These are phyloP conservation scores for Abscondita cerata DNA, from an alignment of 2,888 invertebrate genomes.

Conservation along the genomic window DNA sequence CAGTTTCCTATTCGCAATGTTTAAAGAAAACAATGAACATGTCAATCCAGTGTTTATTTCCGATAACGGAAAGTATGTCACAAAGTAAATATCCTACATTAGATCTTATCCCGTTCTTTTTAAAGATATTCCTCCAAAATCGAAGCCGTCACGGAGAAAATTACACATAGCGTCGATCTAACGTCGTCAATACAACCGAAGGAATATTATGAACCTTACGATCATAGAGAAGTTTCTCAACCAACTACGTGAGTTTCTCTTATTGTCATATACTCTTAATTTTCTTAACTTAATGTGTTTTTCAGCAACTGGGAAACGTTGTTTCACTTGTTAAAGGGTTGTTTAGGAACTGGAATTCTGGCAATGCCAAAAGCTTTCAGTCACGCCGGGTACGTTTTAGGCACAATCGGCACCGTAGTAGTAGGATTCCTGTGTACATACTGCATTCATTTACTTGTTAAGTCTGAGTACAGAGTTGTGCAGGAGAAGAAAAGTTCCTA, in stretches of 20 bases:
- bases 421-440: slow-evolving; percentile 92
- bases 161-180: too few relatives aligned
- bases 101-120: background rate
- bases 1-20: too few relatives aligned
- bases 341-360: slow-evolving; percentile 89
- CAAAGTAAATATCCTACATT: background rate
- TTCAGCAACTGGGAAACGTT: slow-evolving; percentile 80
- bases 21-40: background rate
- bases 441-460: slow-evolving; percentile 89
- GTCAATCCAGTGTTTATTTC: background rate
- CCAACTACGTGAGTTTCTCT: background rate
- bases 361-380: slow-evolving; percentile 90
- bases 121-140: background rate
- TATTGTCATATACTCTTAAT: background rate
- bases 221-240: background rate
- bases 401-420: slow-evolving; percentile 78
- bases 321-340: slow-evolving; percentile 87
- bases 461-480: slow-evolving; percentile 71
- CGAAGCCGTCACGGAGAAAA: background rate
- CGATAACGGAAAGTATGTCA: background rate
- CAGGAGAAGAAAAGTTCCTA: slow-evolving; percentile 61
- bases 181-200: too few relatives aligned
- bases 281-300: too few relatives aligned
- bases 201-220: background rate
- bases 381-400: slow-evolving; percentile 83